Percentiles rank a stretch among this genome's conserved stretches.
phyloP scores from a whole-genome alignment of 2,797 vertebrate species.

The Orestias chungarensis region DNA sequence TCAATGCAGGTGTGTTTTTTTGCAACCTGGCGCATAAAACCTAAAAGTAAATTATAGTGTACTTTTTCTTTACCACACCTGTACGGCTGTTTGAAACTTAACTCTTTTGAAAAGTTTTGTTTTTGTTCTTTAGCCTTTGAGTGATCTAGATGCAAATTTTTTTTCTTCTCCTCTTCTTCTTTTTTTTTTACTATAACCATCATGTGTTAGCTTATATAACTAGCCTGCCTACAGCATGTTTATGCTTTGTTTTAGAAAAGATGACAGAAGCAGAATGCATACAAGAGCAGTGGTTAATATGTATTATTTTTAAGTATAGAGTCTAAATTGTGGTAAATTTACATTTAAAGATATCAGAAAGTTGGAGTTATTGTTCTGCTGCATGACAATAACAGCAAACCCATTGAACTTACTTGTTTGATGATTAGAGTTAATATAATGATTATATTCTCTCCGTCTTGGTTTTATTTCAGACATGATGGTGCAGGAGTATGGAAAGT shows the following conservation, averaged over 20 bases:
- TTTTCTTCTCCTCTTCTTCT: background rate
- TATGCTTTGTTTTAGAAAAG: background rate
- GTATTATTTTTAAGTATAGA: background rate
- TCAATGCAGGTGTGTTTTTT: too few species aligned
- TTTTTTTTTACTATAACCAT: background rate
- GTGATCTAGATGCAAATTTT: too few species aligned
- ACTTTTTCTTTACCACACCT: too few species aligned
- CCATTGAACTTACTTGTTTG: background rate
- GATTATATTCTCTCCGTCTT: background rate
- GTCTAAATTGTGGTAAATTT: background rate
- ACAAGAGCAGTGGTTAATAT: background rate
- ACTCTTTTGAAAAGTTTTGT: background rate
- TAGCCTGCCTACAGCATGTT: too few species aligned
- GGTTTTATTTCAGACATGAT: constrained; percentile 87
- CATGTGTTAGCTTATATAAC: too few species aligned
- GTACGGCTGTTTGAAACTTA: too few species aligned
- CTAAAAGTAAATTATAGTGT: background rate
- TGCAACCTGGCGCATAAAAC: background rate
- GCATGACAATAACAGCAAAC: background rate
- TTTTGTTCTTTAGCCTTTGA: background rate
- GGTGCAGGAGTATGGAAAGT: constrained; percentile 96
- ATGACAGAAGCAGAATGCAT: background rate
- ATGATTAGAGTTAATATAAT: background rate
- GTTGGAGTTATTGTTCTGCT: background rate
- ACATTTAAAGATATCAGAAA: background rate